Conservation (phyloP, 1,140 invertebrate species). For the Lysiphlebus fabarum region DNA sequence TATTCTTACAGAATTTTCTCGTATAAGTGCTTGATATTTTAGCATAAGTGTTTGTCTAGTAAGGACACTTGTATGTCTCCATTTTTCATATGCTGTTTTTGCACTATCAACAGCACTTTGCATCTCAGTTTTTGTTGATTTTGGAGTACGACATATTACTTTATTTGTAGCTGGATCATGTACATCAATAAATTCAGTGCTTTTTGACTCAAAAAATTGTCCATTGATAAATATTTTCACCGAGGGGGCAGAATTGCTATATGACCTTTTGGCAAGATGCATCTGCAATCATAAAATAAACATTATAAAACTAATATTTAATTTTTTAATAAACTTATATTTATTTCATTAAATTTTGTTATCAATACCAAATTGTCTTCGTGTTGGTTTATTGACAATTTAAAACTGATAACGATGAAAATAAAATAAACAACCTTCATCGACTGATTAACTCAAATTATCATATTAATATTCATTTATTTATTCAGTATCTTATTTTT, state of each 20-base stretch:
- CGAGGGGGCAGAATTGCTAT: constrained; percentile 57
- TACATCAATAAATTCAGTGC: constrained; percentile 89
- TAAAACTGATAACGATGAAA: too few species aligned
- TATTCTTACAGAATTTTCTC: constrained; percentile 71
- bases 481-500: too few species aligned
- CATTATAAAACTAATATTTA: too few species aligned
- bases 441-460: too few species aligned
- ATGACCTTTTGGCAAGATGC: constrained; percentile 32
- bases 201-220: constrained; percentile 90
- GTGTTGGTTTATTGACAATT: too few species aligned
- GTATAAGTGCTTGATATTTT: constrained; percentile 78
- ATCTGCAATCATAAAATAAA: constrained; percentile 30
- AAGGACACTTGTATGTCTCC: constrained; percentile 90
- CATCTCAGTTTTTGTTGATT: constrained; percentile 89
- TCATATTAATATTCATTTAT: too few species aligned
- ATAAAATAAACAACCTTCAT: too few species aligned
- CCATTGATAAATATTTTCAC: constrained; percentile 96
- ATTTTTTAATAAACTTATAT: too few species aligned
- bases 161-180: constrained; percentile 92
- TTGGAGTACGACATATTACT: constrained; percentile 80
- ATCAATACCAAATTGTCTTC: too few species aligned
- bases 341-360: too few species aligned
- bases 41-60: constrained; percentile 96
- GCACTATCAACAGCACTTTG: constrained; percentile 82
- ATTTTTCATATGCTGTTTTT: constrained; percentile 78